Conservation (phyloP, 2,888 invertebrate species). For the Didymodactylos carnosus region DNA sequence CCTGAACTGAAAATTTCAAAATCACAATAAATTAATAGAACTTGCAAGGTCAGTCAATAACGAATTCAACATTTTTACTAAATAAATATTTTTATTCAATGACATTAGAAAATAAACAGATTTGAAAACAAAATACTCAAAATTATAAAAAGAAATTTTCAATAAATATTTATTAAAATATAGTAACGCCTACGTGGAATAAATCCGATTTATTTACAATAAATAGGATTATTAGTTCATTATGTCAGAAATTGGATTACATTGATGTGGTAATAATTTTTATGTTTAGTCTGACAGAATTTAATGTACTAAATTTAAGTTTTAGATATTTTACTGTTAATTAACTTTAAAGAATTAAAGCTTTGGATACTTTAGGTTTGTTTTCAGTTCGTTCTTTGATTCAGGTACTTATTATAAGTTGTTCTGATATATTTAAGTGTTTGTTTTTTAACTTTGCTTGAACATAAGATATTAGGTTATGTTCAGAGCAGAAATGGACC, state of each 20-base stretch:
- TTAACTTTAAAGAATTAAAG: background rate
- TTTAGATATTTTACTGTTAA: background rate
- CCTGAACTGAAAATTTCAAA: no score
- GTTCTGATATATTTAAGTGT: background rate
- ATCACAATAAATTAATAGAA: no score
- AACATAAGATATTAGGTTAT: conserved; percentile 48
- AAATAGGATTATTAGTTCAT: background rate
- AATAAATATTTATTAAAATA: no score
- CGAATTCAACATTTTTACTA: no score
- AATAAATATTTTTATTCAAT: no score
- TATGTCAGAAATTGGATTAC: background rate
- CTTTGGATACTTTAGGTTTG: background rate
- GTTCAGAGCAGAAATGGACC: conserved; percentile 55
- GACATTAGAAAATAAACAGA: no score
- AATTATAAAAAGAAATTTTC: no score
- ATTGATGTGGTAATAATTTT: conserved; percentile 36
- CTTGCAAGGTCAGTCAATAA: no score
- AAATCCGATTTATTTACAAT: background rate
- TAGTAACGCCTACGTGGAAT: no score
- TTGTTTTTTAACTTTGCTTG: conserved; percentile 41
- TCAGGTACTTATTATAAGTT: background rate
- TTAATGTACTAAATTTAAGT: background rate
- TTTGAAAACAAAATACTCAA: no score
- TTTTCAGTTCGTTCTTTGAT: background rate
- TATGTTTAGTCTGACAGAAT: conserved; percentile 41